Conservation (phyloP, 2,888 invertebrate species). For the Parthenolecanium corni region DNA sequence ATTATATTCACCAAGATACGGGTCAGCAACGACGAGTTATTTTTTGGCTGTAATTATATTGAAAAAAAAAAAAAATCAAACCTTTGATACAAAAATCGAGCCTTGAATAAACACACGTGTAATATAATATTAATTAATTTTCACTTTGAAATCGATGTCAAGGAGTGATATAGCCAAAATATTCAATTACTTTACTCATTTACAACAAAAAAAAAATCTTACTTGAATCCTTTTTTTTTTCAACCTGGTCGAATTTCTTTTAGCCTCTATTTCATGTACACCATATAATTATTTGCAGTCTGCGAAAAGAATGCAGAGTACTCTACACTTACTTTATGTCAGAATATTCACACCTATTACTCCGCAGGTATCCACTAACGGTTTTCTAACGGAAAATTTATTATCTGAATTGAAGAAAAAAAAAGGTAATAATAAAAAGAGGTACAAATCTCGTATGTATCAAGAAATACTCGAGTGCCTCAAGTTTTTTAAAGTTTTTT, state of each 20-base stretch:
- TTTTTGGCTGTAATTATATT: too few relatives aligned
- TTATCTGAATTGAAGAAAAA: not conserved
- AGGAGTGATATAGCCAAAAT: too few relatives aligned
- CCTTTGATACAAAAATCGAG: too few relatives aligned
- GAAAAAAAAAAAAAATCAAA: too few relatives aligned
- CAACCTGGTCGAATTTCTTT: not conserved
- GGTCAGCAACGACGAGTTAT: too few relatives aligned
- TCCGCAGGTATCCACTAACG: slow-evolving; percentile 14
- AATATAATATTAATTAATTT: too few relatives aligned
- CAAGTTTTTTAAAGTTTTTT: not conserved
- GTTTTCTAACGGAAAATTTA: slow-evolving; percentile 18
- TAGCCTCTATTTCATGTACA: not conserved
- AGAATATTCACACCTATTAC: slow-evolving; percentile 8
- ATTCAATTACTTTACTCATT: too few relatives aligned
- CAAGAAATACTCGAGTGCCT: slow-evolving; percentile 7
- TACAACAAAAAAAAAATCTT: too few relatives aligned
- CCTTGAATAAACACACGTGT: too few relatives aligned
- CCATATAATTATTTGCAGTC: not conserved
- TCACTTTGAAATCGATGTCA: too few relatives aligned
- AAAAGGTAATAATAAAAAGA: not conserved
- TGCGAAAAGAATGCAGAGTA: not conserved
- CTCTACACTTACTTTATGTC: too few relatives aligned
- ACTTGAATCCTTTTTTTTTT: not conserved
- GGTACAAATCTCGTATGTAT: slow-evolving; percentile 1
- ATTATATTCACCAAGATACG: too few relatives aligned